Evolutionary conservation across 2,888 invertebrate species (phyloP), one percentile per base, ranked within the genome.

Genomic region (Yponomeuta evonymella): DNA sequence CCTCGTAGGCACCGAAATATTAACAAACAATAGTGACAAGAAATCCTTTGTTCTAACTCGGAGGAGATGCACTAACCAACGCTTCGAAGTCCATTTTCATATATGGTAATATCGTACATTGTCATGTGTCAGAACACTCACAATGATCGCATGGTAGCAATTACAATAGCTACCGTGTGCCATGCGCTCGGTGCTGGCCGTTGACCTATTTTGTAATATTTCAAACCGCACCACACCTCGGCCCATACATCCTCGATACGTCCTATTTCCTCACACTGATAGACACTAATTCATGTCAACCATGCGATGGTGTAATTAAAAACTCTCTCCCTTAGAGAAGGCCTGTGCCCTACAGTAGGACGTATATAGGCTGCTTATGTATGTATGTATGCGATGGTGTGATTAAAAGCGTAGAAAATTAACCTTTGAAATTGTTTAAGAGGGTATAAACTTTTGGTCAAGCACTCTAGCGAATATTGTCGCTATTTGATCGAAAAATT

Each of bases 151-250:
- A 73, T 36, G 51, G 43, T 74, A 77, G 73, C 81, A 79, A 84
- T 85, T 82, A 88, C 87, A 87, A 88, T 89, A 75, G 82, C 79
- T 84, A 78, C 81, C 69, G 71, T 81, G 80, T 79, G 79, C 69
- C 65, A 79, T 78, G 79, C 81, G 79, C 80, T 83, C 75, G 76
- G 75, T 79, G 76, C 83, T 83, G 81, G 79, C 82, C 80, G 82
- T 77, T 83, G 87, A 84, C 85, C 87, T 80, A 85, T 83, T 83
- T 67, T 69, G 51, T 69, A 12, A 69, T 83, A 76, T 74, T 75
- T 68, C 70, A 70, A 73, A 77, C 78, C 75, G 75, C 74, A 74
- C 43, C 43, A 43, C 51, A 83, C 89, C 89, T 86, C 78, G 78
- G 75, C 76, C 75, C 74, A 74, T 48, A 43, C 67, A 67, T 67